These are phyloP conservation scores for Pongo pygmaeus DNA, from an alignment of 2,113 vertebrate genomes.

Conservation along the genomic window DNA sequence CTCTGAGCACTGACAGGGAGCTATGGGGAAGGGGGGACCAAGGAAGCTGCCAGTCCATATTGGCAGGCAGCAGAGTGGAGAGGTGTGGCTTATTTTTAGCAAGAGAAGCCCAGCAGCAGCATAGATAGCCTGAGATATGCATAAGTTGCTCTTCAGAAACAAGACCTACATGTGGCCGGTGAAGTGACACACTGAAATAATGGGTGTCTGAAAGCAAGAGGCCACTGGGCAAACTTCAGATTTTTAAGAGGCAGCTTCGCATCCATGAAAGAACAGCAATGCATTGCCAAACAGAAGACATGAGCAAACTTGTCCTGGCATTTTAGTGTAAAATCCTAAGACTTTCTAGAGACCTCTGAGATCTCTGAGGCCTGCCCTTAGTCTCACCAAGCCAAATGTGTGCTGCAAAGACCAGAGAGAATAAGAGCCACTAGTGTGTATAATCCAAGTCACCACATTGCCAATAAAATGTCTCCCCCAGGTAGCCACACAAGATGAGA, in stretches of 20 bases:
- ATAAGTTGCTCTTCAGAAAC: background rate
- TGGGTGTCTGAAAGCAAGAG: background rate
- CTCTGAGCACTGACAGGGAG: background rate
- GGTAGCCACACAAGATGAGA: too few species aligned
- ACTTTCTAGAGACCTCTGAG: constrained; percentile 19
- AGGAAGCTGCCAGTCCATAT: background rate
- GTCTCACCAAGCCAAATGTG: background rate
- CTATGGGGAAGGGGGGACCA: background rate
- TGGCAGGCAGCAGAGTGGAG: background rate
- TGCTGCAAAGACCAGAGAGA: background rate
- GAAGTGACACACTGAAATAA: background rate
- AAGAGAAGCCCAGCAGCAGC: background rate
- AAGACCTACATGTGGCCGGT: background rate
- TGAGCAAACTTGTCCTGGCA: background rate
- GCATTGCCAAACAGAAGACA: background rate
- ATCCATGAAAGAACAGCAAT: background rate
- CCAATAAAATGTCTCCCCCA: background rate
- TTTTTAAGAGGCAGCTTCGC: background rate
- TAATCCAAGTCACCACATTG: background rate
- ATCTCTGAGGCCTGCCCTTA: background rate
- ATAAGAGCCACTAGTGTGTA: background rate
- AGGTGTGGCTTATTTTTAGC: background rate
- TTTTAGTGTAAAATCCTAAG: background rate
- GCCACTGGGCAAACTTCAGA: background rate
- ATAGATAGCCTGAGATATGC: background rate